Conservation (phyloP, 2,113 vertebrate genomes). For the Cacatua alba region DNA sequence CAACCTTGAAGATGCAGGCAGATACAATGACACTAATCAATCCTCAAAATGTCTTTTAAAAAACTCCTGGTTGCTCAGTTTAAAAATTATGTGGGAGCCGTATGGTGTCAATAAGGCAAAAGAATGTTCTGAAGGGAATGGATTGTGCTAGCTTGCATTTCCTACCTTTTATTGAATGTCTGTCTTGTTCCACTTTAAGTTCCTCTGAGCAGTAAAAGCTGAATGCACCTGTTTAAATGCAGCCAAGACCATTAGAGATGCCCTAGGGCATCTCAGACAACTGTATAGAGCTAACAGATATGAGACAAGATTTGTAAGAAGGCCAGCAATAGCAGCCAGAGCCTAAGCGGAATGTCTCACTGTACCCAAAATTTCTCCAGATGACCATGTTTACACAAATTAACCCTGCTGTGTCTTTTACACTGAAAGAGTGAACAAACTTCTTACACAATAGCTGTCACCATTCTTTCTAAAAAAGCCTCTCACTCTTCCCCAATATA, state of each 20-base stretch:
- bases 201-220: not conserved
- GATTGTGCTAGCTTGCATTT: not conserved
- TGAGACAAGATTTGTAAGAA: not conserved
- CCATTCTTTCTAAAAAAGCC: not conserved
- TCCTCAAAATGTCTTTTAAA: not conserved
- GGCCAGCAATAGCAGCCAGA: not conserved
- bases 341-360: not conserved
- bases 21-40: not conserved
- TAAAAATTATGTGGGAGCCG: not conserved
- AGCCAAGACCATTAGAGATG: not conserved
- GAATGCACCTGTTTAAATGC: not conserved
- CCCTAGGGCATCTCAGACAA: not conserved
- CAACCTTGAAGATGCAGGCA: not conserved
- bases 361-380: not conserved
- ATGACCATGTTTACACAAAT: not conserved
- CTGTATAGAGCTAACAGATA: not conserved
- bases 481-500: not conserved
- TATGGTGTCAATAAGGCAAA: not conserved
- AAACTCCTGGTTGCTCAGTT: not conserved
- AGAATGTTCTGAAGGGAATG: not conserved
- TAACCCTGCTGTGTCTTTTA: not conserved
- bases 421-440: not conserved
- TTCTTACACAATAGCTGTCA: not conserved
- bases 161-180: not conserved
- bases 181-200: not conserved